Base-by-base conservation (phyloP, 2,797 vertebrate species). In the Echeneis naucrates region DNA sequence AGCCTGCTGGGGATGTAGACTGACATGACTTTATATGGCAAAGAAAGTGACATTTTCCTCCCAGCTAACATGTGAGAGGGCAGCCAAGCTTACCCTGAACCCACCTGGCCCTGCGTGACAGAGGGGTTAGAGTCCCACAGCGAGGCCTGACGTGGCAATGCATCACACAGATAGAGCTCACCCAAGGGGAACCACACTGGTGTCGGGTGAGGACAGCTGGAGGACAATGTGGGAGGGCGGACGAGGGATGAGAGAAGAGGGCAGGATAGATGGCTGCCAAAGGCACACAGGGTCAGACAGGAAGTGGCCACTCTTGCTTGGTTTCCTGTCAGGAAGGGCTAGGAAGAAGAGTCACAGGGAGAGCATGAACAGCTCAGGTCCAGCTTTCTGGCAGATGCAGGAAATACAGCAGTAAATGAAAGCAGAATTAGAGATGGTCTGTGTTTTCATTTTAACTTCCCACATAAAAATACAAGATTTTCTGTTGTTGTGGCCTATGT, bases 261-360 rank as follows among this genome's bases (percentile, higher is more conserved):
- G 52, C 71, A 84, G 84, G 81, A 88, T 86, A 88, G 77, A 87
- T 78, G 78, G 64, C 78, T 63, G 64, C 74, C n/a, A 68, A 75
- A 80, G 58, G 68, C 66, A 80, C 78, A 73, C 45, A 32, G 72
- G 77, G 71, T 83, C 70, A 56, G 71, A 86, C 73, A 71, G 92
- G 89, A 92, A 89, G 81, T 68, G 78, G 47, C 68, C 78, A 72
- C 77, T 84, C 77, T 80, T 32, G 14, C 85, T 85, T 33, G 2
- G 71, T 82, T 90, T 91, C 88, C 89, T 86, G 86, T 77, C 44
- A 75, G 85, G 80, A 91, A 80, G 74, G 72, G 38, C 62, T n/a
- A n/a, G n/a, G n/a, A 35, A 38, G 56, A 72, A 60, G 71, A 78
- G 83, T 87, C 65, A 63, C 32, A 1, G 50, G 19, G 66, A 76